These are phyloP conservation scores for Eufriesea mexicana DNA, from an alignment of 1,140 invertebrate genomes.

Conservation along the genomic window DNA sequence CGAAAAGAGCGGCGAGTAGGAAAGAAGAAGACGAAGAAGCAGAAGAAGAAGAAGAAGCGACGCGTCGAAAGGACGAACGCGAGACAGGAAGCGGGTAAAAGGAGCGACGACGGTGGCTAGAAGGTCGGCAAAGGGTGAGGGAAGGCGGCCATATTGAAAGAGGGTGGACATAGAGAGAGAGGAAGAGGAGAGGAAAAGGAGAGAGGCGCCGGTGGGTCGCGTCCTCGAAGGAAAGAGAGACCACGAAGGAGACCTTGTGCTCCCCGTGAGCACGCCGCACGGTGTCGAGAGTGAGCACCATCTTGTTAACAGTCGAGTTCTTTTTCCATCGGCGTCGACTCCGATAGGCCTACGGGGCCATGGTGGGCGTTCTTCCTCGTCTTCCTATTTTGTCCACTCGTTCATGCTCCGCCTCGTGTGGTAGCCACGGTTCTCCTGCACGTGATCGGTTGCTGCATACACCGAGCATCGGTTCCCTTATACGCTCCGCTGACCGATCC, in stretches of 20 bases:
- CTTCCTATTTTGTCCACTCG: conserved; percentile 80
- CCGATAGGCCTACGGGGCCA: conserved; percentile 79
- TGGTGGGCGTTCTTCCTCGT: conserved; percentile 80
- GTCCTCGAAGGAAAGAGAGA: conserved; percentile 63
- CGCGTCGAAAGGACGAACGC: background rate
- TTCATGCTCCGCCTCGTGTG: conserved; percentile 78
- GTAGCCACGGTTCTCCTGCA: conserved; percentile 60
- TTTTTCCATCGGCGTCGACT: conserved; percentile 78
- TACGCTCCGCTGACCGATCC: conserved; percentile 42
- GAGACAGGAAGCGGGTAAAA: conserved; percentile 40
- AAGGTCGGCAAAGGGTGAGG: conserved; percentile 64
- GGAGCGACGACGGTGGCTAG: conserved; percentile 33
- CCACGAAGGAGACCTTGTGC: conserved; percentile 53
- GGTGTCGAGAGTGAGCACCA: conserved; percentile 77
- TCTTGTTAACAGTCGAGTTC: conserved; percentile 81
- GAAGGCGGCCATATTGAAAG: conserved; percentile 78
- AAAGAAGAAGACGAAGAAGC: conserved; percentile 17
- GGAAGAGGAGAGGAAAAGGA: conserved; percentile 25
- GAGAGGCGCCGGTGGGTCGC: conserved; percentile 74
- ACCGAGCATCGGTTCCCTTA: conserved; percentile 35
- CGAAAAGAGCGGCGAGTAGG: conserved; percentile 59
- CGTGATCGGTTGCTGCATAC: conserved; percentile 49
- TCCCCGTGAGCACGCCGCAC: conserved; percentile 54
- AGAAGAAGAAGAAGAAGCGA: conserved; percentile 21
- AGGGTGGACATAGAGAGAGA: conserved; percentile 68